These are phyloP conservation scores for Microplitis deprimator DNA, from an alignment of 2,888 invertebrate species.

Conservation along the genomic window DNA sequence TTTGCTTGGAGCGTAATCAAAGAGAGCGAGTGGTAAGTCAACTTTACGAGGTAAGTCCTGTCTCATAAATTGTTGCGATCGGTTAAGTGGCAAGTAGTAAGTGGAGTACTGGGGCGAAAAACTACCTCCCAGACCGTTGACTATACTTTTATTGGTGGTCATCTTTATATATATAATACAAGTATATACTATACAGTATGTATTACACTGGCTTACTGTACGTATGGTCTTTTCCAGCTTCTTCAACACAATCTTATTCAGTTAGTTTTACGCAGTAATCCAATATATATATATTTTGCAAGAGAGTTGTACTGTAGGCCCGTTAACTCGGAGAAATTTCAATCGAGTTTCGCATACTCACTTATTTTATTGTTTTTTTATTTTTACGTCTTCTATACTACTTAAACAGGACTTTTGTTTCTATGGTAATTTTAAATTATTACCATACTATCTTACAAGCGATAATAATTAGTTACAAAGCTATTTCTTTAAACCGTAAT, in stretches of 20 bases:
- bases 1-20: constrained; percentile 29
- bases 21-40: constrained; percentile 30
- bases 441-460: background rate
- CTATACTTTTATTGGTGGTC: background rate
- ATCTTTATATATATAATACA: background rate
- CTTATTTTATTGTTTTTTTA: constrained; percentile 39
- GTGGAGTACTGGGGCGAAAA: constrained; percentile 69
- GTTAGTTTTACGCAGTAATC: background rate
- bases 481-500: background rate
- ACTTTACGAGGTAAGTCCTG: constrained; percentile 53
- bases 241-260: background rate
- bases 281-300: constrained; percentile 21
- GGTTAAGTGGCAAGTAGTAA: constrained; percentile 62
- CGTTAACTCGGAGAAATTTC: constrained; percentile 63
- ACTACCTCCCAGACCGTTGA: constrained; percentile 61
- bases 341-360: constrained; percentile 51
- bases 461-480: background rate
- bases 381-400: constrained; percentile 27
- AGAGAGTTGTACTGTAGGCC: constrained; percentile 52
- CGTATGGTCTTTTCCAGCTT: constrained; percentile 23
- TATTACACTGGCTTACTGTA: background rate
- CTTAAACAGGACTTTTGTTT: background rate
- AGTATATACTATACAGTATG: background rate
- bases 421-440: background rate
- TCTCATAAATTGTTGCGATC: constrained; percentile 62